These are phyloP conservation scores for Sula dactylatra DNA, from an alignment of 2,113 vertebrate species.

Conservation along the genomic window DNA sequence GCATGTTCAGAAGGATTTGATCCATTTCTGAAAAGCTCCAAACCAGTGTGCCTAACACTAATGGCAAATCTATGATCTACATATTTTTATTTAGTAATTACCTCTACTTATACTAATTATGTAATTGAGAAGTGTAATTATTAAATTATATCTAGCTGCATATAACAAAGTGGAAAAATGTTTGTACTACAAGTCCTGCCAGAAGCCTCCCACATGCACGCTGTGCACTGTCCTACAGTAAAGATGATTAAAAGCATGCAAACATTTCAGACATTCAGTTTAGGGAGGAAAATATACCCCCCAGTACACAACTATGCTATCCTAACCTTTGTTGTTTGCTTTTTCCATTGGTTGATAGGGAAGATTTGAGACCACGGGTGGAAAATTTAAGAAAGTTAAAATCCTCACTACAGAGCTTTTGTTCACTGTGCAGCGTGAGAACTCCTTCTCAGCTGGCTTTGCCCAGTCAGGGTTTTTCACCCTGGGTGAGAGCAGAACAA, in stretches of 20 bases:
- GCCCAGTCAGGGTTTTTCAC: neutral
- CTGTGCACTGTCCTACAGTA: neutral
- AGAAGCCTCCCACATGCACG: neutral
- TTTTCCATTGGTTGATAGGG: neutral
- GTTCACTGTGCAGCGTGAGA: neutral
- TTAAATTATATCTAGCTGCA: conserved; percentile 53
- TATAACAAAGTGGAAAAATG: conserved; percentile 41
- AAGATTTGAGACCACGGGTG: neutral
- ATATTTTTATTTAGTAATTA: conserved; percentile 17
- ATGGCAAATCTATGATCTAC: neutral
- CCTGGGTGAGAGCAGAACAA: neutral
- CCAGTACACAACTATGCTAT: neutral
- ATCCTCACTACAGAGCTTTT: neutral
- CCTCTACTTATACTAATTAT: conserved; percentile 56
- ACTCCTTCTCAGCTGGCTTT: neutral
- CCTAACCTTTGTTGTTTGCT: neutral
- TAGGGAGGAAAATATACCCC: neutral
- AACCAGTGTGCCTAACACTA: neutral
- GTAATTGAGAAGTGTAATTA: conserved; percentile 59
- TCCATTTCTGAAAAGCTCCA: neutral
- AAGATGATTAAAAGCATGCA: neutral
- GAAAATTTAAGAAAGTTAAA: neutral
- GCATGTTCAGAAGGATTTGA: neutral
- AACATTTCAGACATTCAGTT: neutral
- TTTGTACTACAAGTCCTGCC: conserved; percentile 13